Base-by-base conservation (phyloP, 2,797 vertebrate genomes). In the Eremophila alpestris region DNA sequence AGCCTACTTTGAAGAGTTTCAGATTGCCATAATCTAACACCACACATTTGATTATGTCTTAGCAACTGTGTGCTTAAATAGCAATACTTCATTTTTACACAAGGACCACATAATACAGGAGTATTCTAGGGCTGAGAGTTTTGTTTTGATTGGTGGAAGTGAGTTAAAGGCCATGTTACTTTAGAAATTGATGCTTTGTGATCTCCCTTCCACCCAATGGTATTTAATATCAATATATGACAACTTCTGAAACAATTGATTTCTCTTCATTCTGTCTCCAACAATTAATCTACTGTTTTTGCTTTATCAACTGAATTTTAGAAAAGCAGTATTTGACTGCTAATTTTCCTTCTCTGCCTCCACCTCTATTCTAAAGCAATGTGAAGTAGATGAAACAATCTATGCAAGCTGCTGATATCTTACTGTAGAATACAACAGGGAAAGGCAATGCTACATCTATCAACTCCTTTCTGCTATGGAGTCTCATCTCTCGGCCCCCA, bases 301-400 rank as follows among this genome's bases (percentile, higher is more conserved):
- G n/a, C 30, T 86, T 78, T 34, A 64, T 45, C 27, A 89, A 63
- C 14, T 64, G 71, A 43, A 58, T 94, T 90, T 59, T 7, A 48
- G 69, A 93, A 96, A 82, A 93, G 51, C 40, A 84, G 38, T 60
- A 86, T 67, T 79, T 91, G 75, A 70, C 73, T 52, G 80, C 34
- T 79, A 64, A 22, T 16, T 58, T 46, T 82, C 45, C 30, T 81
- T 63, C 40, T 86, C 34, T 69, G 43, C 36, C 19, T 84, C 65
- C 51, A 81, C 14, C 21, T 83, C 55, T 70, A 43, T 56, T 80
- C 79, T 90, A 94, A 94, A 91, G 49, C 16, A 69, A 34, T 0
- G 38, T 64, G 48, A 93, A 92, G 41, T 5, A 93, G 18, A 49
- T 84, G 9, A 87, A 97, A 84, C 21, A 84, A 83, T 30, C 82